These are phyloP conservation scores for Microtus montanus DNA, from an alignment of 2,113 vertebrate genomes.

Conservation along the genomic window DNA sequence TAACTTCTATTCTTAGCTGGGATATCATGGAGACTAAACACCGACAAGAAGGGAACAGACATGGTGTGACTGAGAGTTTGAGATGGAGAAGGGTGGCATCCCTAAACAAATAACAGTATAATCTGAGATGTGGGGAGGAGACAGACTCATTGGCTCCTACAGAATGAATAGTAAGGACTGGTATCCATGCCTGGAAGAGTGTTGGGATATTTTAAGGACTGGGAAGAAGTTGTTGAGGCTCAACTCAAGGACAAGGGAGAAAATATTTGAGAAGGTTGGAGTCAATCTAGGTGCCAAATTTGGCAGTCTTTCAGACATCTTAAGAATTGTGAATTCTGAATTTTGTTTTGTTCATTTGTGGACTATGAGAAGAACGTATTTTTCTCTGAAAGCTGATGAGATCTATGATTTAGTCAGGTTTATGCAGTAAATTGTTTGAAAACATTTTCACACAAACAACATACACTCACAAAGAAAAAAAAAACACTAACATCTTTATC, in stretches of 20 bases:
- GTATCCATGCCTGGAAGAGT: rapidly evolving
- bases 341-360: neutral
- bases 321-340: neutral
- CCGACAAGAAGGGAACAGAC: no score
- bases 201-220: neutral
- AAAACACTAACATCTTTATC: neutral
- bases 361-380: neutral
- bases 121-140: no score
- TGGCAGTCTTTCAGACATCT: neutral
- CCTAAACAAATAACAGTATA: no score
- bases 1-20: no score
- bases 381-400: neutral
- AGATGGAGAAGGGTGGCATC: no score
- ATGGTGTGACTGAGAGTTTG: no score
- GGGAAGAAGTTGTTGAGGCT: neutral
- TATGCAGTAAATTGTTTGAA: neutral
- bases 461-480: neutral
- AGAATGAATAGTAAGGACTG: no score
- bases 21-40: no score
- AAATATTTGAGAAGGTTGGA: neutral
- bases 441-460: neutral
- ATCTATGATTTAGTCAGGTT: neutral
- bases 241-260: neutral
- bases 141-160: no score
- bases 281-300: neutral